Conservation (phyloP, 2,113 vertebrate genomes). For the Pygathrix nemaeus region DNA sequence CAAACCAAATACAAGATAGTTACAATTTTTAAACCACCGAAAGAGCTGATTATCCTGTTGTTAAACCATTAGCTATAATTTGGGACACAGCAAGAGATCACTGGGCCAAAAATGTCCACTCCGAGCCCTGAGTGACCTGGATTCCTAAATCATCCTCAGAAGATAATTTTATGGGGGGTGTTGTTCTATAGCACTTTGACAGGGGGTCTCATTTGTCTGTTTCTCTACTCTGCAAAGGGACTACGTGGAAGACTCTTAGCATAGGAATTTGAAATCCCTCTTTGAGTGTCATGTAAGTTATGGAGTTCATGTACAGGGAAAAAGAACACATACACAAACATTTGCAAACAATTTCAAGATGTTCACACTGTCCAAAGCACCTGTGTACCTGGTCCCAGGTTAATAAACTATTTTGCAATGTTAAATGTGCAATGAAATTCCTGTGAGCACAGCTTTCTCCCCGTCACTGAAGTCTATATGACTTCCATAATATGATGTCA, state of each 20-base stretch:
- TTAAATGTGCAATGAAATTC: not conserved
- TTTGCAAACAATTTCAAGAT: not conserved
- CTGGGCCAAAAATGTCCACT: not conserved
- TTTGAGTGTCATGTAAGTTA: not conserved
- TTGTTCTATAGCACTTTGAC: not conserved
- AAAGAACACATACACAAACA: not conserved
- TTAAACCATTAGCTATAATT: not conserved
- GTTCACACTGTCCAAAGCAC: not conserved
- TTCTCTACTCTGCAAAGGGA: not conserved
- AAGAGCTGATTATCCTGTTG: not conserved
- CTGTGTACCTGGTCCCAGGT: not conserved
- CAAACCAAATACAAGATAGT: not conserved
- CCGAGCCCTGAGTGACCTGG: not conserved
- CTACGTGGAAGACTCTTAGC: not conserved
- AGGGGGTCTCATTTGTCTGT: not conserved
- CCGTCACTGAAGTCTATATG: not conserved
- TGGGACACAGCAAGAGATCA: not conserved
- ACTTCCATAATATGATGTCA: not conserved
- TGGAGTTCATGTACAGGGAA: not conserved
- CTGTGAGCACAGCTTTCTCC: not conserved
- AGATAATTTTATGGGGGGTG: not conserved
- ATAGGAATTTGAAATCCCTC: not conserved
- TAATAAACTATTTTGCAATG: not conserved
- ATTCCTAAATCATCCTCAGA: not conserved
- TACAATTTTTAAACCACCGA: slow-evolving; percentile 4